Evolutionary conservation across 2,113 vertebrate genomes (phyloP), one percentile per base, ranked within the genome.

Genomic region (Progne subis): DNA sequence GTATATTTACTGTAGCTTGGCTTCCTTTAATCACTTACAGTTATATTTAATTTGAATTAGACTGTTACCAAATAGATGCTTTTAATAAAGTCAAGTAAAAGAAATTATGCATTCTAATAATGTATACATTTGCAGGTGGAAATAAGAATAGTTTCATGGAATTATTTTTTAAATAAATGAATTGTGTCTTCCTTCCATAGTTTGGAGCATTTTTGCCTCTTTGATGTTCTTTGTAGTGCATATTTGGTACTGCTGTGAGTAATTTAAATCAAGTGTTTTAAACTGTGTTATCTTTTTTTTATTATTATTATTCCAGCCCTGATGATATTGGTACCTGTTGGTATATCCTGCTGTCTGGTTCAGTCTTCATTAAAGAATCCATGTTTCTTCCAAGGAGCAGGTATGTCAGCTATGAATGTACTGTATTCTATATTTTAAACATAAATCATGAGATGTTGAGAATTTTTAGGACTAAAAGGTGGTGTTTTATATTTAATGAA

Each of bases 381-480:
- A 99, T 99, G 99, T 99, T 99, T 97, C 98, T 99, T 93, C 99
- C 99, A 79, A 98, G 99, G 94, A 99, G 99, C 99, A 99, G 99
- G 99, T 99, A 99, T 39, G 98, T 97, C 41, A 23, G 32, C 65
- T 76, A 21, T n/a, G 28, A 72, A 53, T 60, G 7, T 49, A 31
- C 17, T 47, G 13, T 20, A 49, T 93, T 94, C 21, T 85, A 1
- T 84, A 34, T 90, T 82, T 94, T 65, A 83, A 89, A 44, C 4
- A 24, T 52, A 46, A 49, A 31, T 64, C 13, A 32, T 25, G 52
- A 88, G 29, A 32, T 18, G 7, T 11, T 55, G n/a, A 75, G 18
- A 70, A 18, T 5, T 69, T 80, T 80, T 63, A 44, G 24, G 59
- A 47, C 32, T 81, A 57, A 65, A 77, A 84, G 23, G 4, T 18